A percentile compares a stretch with the other conserved stretches of the same genome.
phyloP scores from a whole-genome alignment of 2,113 vertebrate genomes.

The Carlito syrichta region DNA sequence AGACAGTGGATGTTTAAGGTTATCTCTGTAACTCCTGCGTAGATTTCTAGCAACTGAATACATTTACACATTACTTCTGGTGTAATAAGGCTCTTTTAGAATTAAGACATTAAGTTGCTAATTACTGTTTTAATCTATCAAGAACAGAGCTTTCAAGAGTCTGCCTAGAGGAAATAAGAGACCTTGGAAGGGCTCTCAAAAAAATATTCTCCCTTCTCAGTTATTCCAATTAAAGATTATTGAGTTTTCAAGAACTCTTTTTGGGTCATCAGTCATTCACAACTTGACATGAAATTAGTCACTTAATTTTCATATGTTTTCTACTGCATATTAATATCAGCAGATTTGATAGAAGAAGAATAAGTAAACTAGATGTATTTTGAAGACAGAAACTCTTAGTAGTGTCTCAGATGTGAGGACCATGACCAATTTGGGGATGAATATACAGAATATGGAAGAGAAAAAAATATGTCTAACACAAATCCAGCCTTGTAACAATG shows the following conservation, averaged over 20 bases:
- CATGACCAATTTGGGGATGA: not conserved
- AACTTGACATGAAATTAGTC: not conserved
- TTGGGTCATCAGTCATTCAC: not conserved
- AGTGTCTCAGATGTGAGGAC: not conserved
- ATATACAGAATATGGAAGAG: not conserved
- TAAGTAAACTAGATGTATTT: not conserved
- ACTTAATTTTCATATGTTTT: not conserved
- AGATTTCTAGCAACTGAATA: not conserved
- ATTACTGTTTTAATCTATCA: not conserved
- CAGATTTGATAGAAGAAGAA: not conserved
- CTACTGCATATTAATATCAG: not conserved
- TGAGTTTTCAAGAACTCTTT: slow-evolving; percentile 8
- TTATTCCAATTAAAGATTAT: not conserved
- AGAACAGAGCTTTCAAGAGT: not conserved
- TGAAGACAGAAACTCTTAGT: not conserved
- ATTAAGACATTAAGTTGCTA: slow-evolving; percentile 23
- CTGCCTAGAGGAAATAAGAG: slow-evolving; percentile 18
- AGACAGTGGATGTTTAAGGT: not conserved
- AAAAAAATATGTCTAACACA: not conserved
- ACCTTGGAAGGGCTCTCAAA: not conserved
- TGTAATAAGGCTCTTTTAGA: not conserved
- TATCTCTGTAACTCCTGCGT: not conserved
- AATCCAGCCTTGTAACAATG: not conserved
- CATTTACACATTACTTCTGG: not conserved
- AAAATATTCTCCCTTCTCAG: not conserved